Percentiles rank a stretch among this genome's conserved stretches.
phyloP scores from a whole-genome alignment of 2,797 vertebrate species.

The Sorex maritimensis region DNA sequence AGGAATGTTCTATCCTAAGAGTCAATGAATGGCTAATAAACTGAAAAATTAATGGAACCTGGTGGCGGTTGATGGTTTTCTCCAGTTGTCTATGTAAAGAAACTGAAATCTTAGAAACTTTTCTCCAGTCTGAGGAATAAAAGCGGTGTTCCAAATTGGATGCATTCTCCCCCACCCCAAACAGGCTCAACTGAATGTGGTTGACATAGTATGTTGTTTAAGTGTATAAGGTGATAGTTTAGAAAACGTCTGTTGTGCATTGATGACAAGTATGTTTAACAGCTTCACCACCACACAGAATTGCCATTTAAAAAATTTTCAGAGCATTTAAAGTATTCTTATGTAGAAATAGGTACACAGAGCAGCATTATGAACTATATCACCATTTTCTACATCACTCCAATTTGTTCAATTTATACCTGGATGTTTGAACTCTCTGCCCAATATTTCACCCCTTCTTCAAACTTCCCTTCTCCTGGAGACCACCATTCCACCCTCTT shows the following conservation, averaged over 20 bases:
- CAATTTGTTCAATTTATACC: not conserved
- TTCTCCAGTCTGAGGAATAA: not conserved
- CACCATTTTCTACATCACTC: too few relatives aligned
- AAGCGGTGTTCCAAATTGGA: not conserved
- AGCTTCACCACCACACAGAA: not conserved
- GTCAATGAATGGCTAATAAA: not conserved
- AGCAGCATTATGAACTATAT: not conserved
- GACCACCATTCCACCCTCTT: not conserved
- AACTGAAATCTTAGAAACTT: not conserved
- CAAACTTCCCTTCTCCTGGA: not conserved
- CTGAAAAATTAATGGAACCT: not conserved
- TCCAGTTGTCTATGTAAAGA: not conserved
- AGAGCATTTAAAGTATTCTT: not conserved
- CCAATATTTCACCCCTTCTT: not conserved
- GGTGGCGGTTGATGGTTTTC: not conserved
- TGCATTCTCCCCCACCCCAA: not conserved
- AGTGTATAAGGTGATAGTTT: not conserved
- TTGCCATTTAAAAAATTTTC: not conserved
- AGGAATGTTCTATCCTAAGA: not conserved
- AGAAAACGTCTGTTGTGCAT: not conserved
- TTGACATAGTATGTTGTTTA: not conserved
- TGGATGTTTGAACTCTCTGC: not conserved
- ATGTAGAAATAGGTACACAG: not conserved
- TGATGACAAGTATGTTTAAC: not conserved
- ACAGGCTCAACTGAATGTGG: not conserved